A percentile compares a stretch with the other conserved stretches of the same genome.
Conservation (phyloP, 2,113 vertebrate species). For the Raja brachyura region DNA sequence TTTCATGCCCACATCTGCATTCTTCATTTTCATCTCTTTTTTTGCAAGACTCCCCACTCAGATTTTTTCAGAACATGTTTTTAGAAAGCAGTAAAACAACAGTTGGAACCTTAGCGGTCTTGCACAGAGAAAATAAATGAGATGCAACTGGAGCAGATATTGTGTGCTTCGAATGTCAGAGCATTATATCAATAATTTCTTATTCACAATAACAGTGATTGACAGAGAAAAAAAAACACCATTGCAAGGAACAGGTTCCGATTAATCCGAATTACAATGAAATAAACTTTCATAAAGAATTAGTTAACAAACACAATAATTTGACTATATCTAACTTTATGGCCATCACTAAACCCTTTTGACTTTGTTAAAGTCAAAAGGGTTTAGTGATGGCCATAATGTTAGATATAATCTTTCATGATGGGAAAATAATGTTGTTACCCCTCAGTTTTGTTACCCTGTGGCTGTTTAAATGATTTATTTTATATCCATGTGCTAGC, state of each 20-base stretch:
- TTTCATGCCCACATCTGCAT: not conserved
- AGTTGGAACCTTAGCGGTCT: not conserved
- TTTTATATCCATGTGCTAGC: not conserved
- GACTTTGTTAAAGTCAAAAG: too few relatives aligned
- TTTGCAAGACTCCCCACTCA: too few relatives aligned
- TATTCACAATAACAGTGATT: not conserved
- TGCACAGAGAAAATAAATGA: not conserved
- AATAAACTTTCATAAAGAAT: not conserved
- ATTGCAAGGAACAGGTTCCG: not conserved
- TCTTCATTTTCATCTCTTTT: not conserved
- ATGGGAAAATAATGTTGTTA: not conserved
- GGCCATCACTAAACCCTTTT: not conserved
- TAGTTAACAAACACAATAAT: not conserved
- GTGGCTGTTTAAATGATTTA: not conserved
- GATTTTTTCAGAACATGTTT: not conserved
- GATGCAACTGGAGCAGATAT: not conserved
- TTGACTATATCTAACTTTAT: not conserved
- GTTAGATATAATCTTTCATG: not conserved
- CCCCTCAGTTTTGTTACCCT: not conserved
- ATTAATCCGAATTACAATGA: not conserved
- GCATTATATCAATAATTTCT: not conserved
- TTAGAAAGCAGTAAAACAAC: not conserved
- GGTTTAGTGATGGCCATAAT: too few relatives aligned
- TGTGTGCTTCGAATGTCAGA: not conserved
- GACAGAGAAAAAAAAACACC: not conserved